Percentiles rank a stretch among this genome's conserved stretches.
phyloP scores from a whole-genome alignment of 2,113 vertebrate species.

The Dasypus novemcinctus region DNA sequence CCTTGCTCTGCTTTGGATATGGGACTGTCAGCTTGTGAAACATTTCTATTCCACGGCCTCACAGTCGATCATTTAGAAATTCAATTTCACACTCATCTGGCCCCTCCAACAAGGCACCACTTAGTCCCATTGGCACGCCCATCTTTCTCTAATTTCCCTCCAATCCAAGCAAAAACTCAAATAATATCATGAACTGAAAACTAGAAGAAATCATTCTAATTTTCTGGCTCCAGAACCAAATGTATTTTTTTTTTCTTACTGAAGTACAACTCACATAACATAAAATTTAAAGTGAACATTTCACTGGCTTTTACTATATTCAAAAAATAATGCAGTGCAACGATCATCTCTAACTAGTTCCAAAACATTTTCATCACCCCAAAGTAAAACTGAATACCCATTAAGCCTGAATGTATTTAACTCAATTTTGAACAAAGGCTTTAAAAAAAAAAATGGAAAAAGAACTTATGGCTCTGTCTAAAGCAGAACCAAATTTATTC shows the following conservation, averaged over 20 bases:
- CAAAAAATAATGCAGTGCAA: neutral
- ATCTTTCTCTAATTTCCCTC: neutral
- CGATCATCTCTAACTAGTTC: neutral
- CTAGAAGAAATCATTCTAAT: neutral
- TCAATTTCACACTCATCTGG: neutral
- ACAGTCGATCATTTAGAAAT: neutral
- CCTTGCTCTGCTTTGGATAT: constrained; percentile 21
- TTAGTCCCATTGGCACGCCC: neutral
- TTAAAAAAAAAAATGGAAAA: neutral
- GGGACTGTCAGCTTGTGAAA: constrained; percentile 56
- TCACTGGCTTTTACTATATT: neutral
- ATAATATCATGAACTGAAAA: neutral
- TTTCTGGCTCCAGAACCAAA: neutral
- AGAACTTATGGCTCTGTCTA: neutral
- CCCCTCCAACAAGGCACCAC: neutral
- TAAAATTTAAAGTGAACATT: neutral
- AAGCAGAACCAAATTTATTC: constrained; percentile 33
- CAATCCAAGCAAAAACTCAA: neutral
- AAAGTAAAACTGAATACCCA: neutral
- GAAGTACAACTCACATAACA: neutral
- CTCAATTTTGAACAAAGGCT: constrained; percentile 3
- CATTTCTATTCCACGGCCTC: constrained; percentile 62
- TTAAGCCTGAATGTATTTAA: neutral
- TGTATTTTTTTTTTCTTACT: neutral
- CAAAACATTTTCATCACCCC: neutral